phyloP scores from a whole-genome alignment of 2,113 vertebrate species.

The Muntiacus muntjak region DNA sequence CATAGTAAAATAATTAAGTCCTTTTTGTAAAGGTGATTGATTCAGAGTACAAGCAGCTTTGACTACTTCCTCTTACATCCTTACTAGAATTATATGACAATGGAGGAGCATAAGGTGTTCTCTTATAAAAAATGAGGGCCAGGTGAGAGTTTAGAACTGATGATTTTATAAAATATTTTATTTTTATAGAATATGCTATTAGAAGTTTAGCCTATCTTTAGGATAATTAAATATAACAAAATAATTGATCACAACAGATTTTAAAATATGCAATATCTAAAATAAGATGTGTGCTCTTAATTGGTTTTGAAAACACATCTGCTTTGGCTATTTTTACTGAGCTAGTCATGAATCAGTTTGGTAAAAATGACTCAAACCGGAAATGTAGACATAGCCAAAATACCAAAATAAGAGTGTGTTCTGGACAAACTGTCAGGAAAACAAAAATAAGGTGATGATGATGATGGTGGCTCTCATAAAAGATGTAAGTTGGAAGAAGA shows the following conservation, averaged over 20 bases:
- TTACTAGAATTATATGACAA: background rate
- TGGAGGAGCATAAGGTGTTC: background rate
- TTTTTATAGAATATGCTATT: background rate
- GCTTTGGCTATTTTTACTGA: background rate
- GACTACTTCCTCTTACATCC: background rate
- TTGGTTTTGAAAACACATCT: background rate
- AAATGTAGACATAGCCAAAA: background rate
- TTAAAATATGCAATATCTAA: background rate
- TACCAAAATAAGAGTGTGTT: background rate
- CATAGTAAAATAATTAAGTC: conserved; percentile 37
- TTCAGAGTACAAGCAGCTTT: background rate
- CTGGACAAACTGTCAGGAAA: background rate
- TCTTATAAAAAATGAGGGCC: background rate
- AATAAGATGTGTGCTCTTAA: background rate
- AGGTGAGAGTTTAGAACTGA: background rate
- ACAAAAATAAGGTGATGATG: background rate
- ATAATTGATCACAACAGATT: background rate
- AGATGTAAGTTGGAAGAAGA: background rate
- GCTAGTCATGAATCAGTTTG: background rate
- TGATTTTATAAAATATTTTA: background rate
- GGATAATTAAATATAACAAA: background rate
- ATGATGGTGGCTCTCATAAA: background rate
- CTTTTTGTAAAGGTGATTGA: conserved; percentile 2
- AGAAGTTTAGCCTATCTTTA: background rate
- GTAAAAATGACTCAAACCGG: background rate